Base-by-base conservation (phyloP, 2,888 invertebrate genomes). In the Agrochola lota region DNA sequence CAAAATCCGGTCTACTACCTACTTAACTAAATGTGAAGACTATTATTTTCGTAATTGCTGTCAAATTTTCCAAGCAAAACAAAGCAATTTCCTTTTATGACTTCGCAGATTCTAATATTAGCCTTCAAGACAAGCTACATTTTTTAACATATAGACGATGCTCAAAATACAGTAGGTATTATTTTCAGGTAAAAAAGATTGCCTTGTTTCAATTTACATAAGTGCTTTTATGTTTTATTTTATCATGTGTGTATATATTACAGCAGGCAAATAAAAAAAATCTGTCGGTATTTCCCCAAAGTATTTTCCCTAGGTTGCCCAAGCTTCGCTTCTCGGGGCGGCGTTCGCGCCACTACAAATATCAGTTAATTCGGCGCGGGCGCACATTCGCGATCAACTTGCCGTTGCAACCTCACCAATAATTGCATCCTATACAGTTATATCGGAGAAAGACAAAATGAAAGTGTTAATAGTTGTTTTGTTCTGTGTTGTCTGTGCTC, bases 301-400 rank as follows among this genome's bases (percentile, higher is more conserved):
- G 49, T 52, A 60, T 88, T 87, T 85, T 85, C 90, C 90, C 85
- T 84, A 87, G 76, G 79, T 92, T 92, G 88, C 90, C 72, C 78
- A 91, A 92, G 81, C 78, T 74, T 62, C 68, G 40, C 66, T 74
- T 49, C 78, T 77, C 87, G 86, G 86, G 86, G 80, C 87, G 77
- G 85, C 89, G 73, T 85, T 91, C 91, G 90, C 91, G 91, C 90
- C 84, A 90, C 91, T 96, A 96, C 96, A 96, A 96, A 96, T 95
- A 96, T 92, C 92, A 91, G 90, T 87, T 90, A 89, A 90, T 93
- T 93, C 90, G 94, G 92, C 94, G 92, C 90, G 84, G 80, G 91
- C 92, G 94, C 92, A 91, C 96, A 96, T 91, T 96, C 92, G 87
- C 89, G 85, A 83, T 82, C 92, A 83, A 89, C 90, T 93, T 89